A percentile compares a stretch with the other conserved stretches of the same genome.
Conservation (phyloP, 2,113 vertebrate genomes). For the Oryzias celebensis region DNA sequence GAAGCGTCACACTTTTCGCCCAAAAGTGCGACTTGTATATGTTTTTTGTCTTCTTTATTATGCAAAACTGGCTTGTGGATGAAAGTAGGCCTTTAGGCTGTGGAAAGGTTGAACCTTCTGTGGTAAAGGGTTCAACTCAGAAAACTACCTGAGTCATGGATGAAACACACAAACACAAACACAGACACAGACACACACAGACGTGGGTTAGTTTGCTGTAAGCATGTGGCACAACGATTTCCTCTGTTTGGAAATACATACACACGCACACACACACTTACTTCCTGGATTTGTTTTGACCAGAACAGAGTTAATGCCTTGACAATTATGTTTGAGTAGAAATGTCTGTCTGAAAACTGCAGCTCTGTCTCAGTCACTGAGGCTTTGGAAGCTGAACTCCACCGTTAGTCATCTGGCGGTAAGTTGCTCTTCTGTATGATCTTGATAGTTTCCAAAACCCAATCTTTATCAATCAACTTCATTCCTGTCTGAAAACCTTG, state of each 20-base stretch:
- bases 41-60: no score
- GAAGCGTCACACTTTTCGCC: no score
- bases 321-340: neutral
- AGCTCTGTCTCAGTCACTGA: no score
- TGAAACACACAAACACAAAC: conserved; percentile 29
- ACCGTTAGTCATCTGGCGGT: no score
- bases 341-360: no score
- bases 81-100: conserved; percentile 8
- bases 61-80: no score
- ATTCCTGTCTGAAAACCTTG: conserved; percentile 3
- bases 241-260: neutral
- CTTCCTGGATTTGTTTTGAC: neutral
- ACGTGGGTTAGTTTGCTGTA: neutral
- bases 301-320: neutral
- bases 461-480: neutral
- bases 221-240: conserved; percentile 16
- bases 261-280: neutral
- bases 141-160: conserved; percentile 22
- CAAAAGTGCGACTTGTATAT: no score
- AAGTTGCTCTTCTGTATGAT: no score
- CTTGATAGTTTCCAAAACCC: neutral
- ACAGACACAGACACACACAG: neutral
- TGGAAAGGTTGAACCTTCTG: conserved; percentile 8
- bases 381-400: no score
- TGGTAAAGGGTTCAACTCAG: conserved; percentile 34